Percentiles rank a stretch among this genome's conserved stretches.
These are phyloP conservation scores for Pagrus major DNA, from an alignment of 2,113 vertebrate genomes.

Conservation along the genomic window DNA sequence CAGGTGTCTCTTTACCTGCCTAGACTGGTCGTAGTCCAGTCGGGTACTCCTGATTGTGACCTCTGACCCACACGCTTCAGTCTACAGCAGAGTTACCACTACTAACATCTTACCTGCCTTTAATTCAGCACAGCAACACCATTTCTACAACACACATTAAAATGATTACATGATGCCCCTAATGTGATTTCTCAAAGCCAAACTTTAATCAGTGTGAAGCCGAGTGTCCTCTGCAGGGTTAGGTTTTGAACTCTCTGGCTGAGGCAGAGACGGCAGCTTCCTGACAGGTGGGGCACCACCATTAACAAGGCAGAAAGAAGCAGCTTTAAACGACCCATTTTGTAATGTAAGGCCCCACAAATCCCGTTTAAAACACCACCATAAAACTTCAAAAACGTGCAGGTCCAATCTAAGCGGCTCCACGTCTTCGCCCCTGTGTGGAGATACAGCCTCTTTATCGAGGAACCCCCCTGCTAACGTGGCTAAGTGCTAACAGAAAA, in stretches of 20 bases:
- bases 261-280: background rate
- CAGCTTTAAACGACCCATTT: constrained; percentile 46
- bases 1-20: background rate
- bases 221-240: background rate
- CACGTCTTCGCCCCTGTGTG: constrained; percentile 12
- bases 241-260: background rate
- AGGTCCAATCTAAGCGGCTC: constrained; percentile 47
- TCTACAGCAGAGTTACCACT: too few species aligned
- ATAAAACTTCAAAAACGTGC: constrained; percentile 76
- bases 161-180: background rate
- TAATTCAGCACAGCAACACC: background rate
- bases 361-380: constrained; percentile 59
- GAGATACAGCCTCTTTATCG: constrained; percentile 38
- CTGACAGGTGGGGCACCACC: constrained; percentile 6
- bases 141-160: background rate
- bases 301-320: constrained; percentile 23
- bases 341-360: constrained; percentile 44
- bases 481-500: constrained; percentile 78
- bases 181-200: background rate
- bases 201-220: background rate
- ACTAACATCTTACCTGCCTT: background rate
- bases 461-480: constrained; percentile 65
- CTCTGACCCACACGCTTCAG: background rate
- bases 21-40: background rate
- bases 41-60: background rate